Evolutionary conservation across 1,140 invertebrate genomes (phyloP), one percentile per base, ranked within the genome.

Genomic region (Orius laevigatus): DNA sequence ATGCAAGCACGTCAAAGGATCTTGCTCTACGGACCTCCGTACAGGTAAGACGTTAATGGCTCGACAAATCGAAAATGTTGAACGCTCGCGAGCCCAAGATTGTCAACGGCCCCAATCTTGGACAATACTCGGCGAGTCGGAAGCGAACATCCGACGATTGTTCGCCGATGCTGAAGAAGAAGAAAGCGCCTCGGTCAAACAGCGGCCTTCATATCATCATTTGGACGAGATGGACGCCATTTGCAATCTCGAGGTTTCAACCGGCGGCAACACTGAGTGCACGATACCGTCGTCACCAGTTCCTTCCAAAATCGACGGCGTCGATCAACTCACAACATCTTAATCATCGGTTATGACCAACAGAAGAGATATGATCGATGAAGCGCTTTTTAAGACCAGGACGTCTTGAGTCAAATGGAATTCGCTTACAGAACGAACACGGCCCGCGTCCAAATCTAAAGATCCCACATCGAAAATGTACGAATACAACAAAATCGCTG

Each of bases 111-210:
- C 95, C 96, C 0, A 63, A 95, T 99, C 62, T 70, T 99, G 52
- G 93, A 99, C 67, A 99, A 68, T 99, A 97, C 69, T 99, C n/a
- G 96, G 96, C 51, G 96, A 99, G 68, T 97, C 92, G 47, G 96
- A 99, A 70, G 93, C 95, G 8, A 99, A 99, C 66, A 79, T 99
- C 53, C 68, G 96, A 47, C 73, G 92, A 50, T 66, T 99, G 33
- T 99, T 99, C 69, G 94, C 91, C 56, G 95, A 98, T 51, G 96
- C 96, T 11, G 96, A 99, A 67, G 94, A 98, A 55, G 96, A 99
- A 66, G 91, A 98, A 62, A 94, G 61, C 73, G 78, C 63, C 73
- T 80, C 60, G 91, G 83, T 1, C 88, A 0, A 95, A 96, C 62
- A 97, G 92, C 67, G 94, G 93, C 39, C 72, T 99, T 4, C 96